These are phyloP conservation scores for Pentamera pediparva DNA, from an alignment of 53 echinoderm and acorn worm species.

Conservation along the genomic window DNA sequence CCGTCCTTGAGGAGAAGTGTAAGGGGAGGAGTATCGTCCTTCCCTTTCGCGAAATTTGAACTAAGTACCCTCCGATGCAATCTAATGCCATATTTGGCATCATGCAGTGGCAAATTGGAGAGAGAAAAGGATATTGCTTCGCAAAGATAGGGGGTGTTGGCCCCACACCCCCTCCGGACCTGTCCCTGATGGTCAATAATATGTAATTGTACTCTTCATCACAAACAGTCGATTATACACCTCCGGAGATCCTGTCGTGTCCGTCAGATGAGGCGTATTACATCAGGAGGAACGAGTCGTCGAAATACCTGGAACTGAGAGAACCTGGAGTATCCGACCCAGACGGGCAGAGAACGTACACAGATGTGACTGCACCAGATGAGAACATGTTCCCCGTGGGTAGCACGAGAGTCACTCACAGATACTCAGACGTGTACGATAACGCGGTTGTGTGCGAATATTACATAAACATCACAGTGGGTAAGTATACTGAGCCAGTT, in stretches of 20 bases:
- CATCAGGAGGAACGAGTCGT: background rate
- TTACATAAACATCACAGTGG: background rate
- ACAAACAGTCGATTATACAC: slow-evolving; percentile 1
- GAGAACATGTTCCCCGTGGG: background rate
- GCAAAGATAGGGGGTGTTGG: too few relatives aligned
- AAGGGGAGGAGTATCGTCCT: too few relatives aligned
- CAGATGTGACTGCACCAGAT: background rate
- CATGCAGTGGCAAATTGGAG: too few relatives aligned
- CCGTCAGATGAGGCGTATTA: background rate
- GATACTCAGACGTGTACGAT: slow-evolving; percentile 9
- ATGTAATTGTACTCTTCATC: background rate
- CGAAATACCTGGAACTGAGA: background rate
- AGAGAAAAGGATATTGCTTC: background rate
- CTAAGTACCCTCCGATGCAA: too few relatives aligned
- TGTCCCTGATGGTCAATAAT: background rate
- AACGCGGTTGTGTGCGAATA: slow-evolving; percentile 9
- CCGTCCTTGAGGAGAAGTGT: too few relatives aligned
- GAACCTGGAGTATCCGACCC: background rate
- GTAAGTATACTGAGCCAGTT: too few relatives aligned
- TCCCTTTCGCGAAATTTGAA: too few relatives aligned
- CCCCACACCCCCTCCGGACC: too few relatives aligned
- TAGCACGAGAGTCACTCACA: background rate
- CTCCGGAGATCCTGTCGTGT: background rate
- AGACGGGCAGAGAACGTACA: background rate
- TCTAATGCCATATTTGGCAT: too few relatives aligned